Base-by-base conservation (phyloP, 2,888 invertebrate species). In the Agrochola lota region DNA sequence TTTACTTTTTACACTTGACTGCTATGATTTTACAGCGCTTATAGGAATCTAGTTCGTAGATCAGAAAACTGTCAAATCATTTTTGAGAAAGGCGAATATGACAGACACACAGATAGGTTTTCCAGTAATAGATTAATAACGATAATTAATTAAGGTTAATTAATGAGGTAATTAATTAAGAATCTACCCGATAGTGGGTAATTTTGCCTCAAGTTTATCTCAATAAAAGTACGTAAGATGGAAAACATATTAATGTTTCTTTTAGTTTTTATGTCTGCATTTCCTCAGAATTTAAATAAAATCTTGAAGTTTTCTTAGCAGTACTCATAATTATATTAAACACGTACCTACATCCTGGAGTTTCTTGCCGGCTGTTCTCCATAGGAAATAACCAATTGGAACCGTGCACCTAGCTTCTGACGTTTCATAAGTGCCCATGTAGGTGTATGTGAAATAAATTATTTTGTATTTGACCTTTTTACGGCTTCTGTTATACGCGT, bases 111-210 rank as follows among this genome's bases (percentile, higher is more conserved):
- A 43, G 43, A 43, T 43, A 9, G 9, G 11, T 11, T 43, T 17
- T 49, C 49, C 49, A 6, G 1, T 49, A 49, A 17, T 49, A 17
- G 52, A 52, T 20, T 20, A 55, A 72, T 46, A 59, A 49, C 9
- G 7, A 49, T 74, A 49, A 12, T 40, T 60, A 49, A 40, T 74
- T 60, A 3, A 12, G 17, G 49, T 74, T 26, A 26, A n/a, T 49
- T 23, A 49, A 30, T 74, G 23, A 40, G 23, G 40, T n/a, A 9
- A 52, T 75, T 74, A 23, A 75, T 75, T n/a, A 17, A 26, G 60
- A 23, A 1, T 15, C 2, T 60, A 15, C 5, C 7, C 30, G 12
- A 17, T 26, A 59, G 35, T 35, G 17, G 9, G 20, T n/a, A 46
- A n/a, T 59, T 59, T 20, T 20, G 46, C 57, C 15, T 0, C 8